Base-by-base conservation (phyloP, 2,888 invertebrate genomes). In the Agonum fuliginosum region DNA sequence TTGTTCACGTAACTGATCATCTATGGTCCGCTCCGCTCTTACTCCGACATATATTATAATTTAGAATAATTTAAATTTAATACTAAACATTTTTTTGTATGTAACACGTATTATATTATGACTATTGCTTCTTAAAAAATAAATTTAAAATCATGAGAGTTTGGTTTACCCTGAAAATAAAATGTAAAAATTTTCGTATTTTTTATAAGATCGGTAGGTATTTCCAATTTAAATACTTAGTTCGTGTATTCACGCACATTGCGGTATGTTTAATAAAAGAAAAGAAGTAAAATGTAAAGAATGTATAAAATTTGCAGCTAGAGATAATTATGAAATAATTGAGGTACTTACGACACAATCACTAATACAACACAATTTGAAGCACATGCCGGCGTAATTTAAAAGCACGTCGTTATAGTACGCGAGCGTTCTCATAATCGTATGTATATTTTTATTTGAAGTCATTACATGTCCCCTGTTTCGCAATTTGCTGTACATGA, bases 391-490 rank as follows among this genome's bases (percentile, higher is more conserved):
- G 14, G 19, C 41, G 67, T 37, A 41, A 67, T 67, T 67, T 67
- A 67, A 67, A 67, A 67, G 41, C n/a, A 67, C 41, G 22, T 41
- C 37, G 67, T 67, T 67, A 67, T 67, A 41, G 8, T 17, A 4
- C 41, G 41, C 41, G 10, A 19, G 41, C 41, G 67, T 67, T 41
- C 67, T 67, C 41, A 22, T 67, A 67, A 67, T 37, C 67, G 67
- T 41, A 41, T 67, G 70, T 70, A 70, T 70, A 70, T 70, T 70
- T 70, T 70, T 70, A 70, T 70, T 70, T 70, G 46, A 70, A 41
- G 46, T 46, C 70, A 70, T 70, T 70, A 70, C 70, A 30, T 46
- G 46, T 43, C 70, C 70, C 46, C 46, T 70, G 70, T 70, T 43
- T 46, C 46, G 46, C 70, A 70, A 70, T 70, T 70, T 70, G 27